A percentile compares a stretch with the other conserved stretches of the same genome.
Evolutionary conservation across 2,113 vertebrate species (phyloP).

Genomic region (Macheiramphus alcinus): DNA sequence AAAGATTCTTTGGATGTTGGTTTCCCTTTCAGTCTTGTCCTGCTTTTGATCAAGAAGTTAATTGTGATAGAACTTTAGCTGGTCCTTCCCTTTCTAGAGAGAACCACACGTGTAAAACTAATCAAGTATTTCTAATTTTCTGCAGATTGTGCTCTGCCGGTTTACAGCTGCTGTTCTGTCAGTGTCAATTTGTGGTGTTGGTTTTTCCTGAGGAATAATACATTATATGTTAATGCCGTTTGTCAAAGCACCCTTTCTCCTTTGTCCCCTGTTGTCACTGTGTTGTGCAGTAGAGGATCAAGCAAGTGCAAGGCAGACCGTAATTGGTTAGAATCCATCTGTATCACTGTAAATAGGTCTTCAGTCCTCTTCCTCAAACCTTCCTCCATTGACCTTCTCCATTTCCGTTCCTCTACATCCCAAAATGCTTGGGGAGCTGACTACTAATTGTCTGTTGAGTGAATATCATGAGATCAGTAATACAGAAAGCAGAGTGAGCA

Average conservation of each 20-base stretch:
- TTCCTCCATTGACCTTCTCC: not conserved
- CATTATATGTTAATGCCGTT: not conserved
- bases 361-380: not conserved
- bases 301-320: not conserved
- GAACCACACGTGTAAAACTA: not conserved
- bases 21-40: not conserved
- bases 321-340: not conserved
- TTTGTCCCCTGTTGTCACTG: not conserved
- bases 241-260: not conserved
- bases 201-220: not conserved
- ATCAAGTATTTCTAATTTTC: not conserved
- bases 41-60: not conserved
- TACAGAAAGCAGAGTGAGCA: not conserved
- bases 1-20: not conserved
- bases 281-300: not conserved
- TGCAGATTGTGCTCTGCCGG: not conserved
- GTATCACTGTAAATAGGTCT: not conserved
- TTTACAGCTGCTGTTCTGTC: not conserved
- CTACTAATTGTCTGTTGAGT: not conserved
- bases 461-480: not conserved
- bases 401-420: not conserved
- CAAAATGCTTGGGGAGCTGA: not conserved
- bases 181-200: not conserved
- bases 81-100: not conserved
- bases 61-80: not conserved